A percentile compares a stretch with the other conserved stretches of the same genome.
Conservation (phyloP, 2,113 vertebrate genomes). For the Chamaea fasciata region DNA sequence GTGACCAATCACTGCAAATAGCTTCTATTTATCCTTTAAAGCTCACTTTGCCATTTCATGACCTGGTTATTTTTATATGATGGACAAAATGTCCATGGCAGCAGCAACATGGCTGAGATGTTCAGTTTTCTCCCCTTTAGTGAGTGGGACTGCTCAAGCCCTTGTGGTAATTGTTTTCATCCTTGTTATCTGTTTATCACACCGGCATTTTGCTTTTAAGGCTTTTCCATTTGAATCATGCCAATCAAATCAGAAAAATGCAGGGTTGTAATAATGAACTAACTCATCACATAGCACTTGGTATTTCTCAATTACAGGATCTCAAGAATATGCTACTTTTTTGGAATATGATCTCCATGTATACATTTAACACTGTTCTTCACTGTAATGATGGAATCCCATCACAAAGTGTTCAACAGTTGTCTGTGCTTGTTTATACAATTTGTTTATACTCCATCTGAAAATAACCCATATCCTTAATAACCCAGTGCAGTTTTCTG, state of each 20-base stretch:
- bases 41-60: constrained; percentile 31
- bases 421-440: constrained; percentile 32
- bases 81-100: constrained; percentile 27
- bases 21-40: constrained; percentile 48
- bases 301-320: constrained; percentile 13
- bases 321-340: neutral
- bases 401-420: constrained; percentile 7
- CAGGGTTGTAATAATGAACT: constrained; percentile 17
- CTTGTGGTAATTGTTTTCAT: constrained; percentile 1
- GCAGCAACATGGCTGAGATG: constrained; percentile 26
- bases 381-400: neutral
- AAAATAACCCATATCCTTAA: neutral
- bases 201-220: neutral
- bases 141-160: constrained; percentile 10
- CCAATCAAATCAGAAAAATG: constrained; percentile 12
- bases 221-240: constrained; percentile 19
- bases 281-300: neutral
- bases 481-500: neutral
- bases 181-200: constrained; percentile 5
- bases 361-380: neutral
- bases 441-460: neutral
- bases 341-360: neutral
- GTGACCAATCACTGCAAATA: neutral
- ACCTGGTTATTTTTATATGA: constrained; percentile 61
- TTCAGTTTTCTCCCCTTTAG: constrained; percentile 27